phyloP scores from a whole-genome alignment of 2,888 invertebrate genomes.

The Sipha maydis region DNA sequence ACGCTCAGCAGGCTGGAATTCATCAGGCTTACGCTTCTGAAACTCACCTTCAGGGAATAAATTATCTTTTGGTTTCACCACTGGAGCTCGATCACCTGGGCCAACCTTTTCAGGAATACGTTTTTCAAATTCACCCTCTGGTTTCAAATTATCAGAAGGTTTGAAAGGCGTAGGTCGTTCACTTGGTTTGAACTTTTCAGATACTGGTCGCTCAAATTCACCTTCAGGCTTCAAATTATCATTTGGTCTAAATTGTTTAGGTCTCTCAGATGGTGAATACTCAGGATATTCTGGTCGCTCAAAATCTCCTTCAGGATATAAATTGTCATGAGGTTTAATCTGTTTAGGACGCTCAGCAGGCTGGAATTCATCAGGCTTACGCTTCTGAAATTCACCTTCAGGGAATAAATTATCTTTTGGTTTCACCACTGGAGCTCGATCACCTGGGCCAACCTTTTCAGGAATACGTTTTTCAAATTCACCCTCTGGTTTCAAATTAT shows the following conservation, averaged over 20 bases:
- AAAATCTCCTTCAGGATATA: conserved; percentile 74
- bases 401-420: conserved; percentile 66
- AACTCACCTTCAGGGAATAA: conserved; percentile 67
- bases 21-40: conserved; percentile 67
- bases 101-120: conserved; percentile 65
- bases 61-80: conserved; percentile 65
- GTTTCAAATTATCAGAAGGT: conserved; percentile 70
- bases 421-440: conserved; percentile 68
- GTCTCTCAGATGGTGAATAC: conserved; percentile 69
- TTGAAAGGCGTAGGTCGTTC: conserved; percentile 69
- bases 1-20: conserved; percentile 66
- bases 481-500: conserved; percentile 72
- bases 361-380: conserved; percentile 66
- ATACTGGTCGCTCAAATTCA: conserved; percentile 67
- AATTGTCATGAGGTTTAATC: conserved; percentile 67
- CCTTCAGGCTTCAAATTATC: conserved; percentile 71
- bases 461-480: conserved; percentile 67
- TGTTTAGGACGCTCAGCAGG: conserved; percentile 67
- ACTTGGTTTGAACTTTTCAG: conserved; percentile 69
- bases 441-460: conserved; percentile 66
- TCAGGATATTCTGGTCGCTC: conserved; percentile 68
- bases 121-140: conserved; percentile 68
- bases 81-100: conserved; percentile 69
- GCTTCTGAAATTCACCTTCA: conserved; percentile 68
- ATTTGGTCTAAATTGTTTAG: conserved; percentile 67